Evolutionary conservation across 2,797 vertebrate genomes (phyloP).

Genomic region (Parauchenoglanis ngamensis): DNA sequence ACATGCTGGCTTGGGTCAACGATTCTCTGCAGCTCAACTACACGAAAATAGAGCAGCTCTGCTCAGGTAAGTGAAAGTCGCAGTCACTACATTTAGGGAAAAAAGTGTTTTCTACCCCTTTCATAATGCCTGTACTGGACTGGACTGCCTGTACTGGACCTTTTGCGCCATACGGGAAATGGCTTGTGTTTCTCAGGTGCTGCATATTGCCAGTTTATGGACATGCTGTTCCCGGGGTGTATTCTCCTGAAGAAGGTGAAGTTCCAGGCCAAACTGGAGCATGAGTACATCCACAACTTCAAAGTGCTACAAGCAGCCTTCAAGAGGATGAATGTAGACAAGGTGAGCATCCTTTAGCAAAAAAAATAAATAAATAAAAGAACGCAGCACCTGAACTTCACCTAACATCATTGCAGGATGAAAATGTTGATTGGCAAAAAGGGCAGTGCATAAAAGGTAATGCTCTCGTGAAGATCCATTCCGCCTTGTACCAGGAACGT

Average conservation of each 20-base stretch:
- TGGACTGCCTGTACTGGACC: not conserved
- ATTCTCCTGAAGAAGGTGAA: conserved; percentile 92
- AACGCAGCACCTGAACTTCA: not conserved
- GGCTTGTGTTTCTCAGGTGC: conserved; percentile 71
- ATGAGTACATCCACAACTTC: conserved; percentile 79
- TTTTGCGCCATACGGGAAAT: not conserved
- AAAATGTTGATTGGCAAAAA: not conserved
- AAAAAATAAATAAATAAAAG: not conserved
- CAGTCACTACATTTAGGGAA: not conserved
- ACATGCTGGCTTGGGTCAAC: conserved; percentile 96
- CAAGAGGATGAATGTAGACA: conserved; percentile 96
- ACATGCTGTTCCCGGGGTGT: conserved; percentile 95
- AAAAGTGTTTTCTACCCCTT: not conserved
- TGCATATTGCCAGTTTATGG: conserved; percentile 98
- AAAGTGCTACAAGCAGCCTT: conserved; percentile 94
- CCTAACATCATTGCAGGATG: not conserved
- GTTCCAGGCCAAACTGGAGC: conserved; percentile 92
- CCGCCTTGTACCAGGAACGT: not conserved
- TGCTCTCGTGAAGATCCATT: not conserved
- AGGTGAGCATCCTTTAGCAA: conserved; percentile 70
- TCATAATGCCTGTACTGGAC: not conserved
- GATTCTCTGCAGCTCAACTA: conserved; percentile 92
- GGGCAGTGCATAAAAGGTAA: not conserved
- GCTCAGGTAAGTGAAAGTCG: conserved; percentile 78
- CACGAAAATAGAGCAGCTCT: conserved; percentile 94